These are phyloP conservation scores for Nesidiocoris tenuis DNA, from an alignment of 2,888 invertebrate genomes.

Conservation along the genomic window DNA sequence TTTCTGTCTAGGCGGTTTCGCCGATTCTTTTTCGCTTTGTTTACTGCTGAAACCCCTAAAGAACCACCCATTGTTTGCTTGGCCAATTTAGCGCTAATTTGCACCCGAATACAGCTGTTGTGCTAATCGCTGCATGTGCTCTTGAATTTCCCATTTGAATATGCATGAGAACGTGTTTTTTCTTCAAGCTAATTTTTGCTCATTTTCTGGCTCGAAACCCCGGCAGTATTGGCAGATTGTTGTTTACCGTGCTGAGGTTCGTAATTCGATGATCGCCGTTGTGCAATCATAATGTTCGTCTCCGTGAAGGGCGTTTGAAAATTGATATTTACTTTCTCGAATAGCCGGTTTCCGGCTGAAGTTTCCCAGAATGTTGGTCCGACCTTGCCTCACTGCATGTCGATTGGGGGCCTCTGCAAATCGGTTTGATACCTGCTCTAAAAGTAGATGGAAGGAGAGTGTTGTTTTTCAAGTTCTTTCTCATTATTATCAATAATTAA, in stretches of 20 bases:
- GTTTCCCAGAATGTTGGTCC: too few species aligned
- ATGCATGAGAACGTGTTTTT: background rate
- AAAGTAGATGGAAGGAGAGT: too few species aligned
- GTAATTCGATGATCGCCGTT: constrained; percentile 23
- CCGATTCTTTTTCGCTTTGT: too few species aligned
- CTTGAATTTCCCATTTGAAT: background rate
- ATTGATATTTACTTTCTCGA: constrained; percentile 30
- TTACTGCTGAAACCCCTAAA: too few species aligned
- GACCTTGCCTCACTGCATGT: too few species aligned
- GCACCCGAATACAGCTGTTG: background rate
- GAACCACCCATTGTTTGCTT: background rate
- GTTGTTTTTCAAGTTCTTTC: too few species aligned
- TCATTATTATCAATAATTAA: too few species aligned
- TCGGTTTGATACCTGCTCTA: too few species aligned
- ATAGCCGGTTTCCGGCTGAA: constrained; percentile 5
- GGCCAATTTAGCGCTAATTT: background rate
- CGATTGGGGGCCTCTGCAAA: too few species aligned
- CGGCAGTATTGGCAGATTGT: background rate
- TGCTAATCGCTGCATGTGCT: background rate
- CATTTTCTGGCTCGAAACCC: background rate
- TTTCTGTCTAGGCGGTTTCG: too few species aligned
- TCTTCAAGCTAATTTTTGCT: background rate
- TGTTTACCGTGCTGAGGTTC: background rate
- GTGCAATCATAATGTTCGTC: constrained; percentile 7
- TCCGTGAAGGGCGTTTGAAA: constrained; percentile 28